Evolutionary conservation across 2,888 invertebrate species (phyloP).

Genomic region (Heliconius sara): DNA sequence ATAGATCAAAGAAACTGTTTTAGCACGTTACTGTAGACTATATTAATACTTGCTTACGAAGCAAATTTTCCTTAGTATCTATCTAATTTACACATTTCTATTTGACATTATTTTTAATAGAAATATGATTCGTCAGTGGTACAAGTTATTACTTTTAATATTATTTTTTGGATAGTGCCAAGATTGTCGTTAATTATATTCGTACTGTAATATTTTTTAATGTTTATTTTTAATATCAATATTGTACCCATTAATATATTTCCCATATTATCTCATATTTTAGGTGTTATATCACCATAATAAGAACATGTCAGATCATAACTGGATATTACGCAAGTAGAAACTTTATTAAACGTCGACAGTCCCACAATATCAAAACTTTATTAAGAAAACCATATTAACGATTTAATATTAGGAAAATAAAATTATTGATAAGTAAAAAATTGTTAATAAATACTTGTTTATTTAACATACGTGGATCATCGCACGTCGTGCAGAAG

Average conservation of each 20-base stretch:
- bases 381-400: background rate
- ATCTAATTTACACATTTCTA: background rate
- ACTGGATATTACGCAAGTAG: constrained; percentile 43
- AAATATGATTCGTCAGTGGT: background rate
- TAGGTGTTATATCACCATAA: constrained; percentile 16
- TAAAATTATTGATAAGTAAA: background rate
- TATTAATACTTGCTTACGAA: constrained; percentile 36
- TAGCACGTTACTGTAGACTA: constrained; percentile 43
- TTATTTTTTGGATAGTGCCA: no score
- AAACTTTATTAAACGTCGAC: constrained; percentile 36
- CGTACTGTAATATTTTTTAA: background rate
- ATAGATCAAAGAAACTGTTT: constrained; percentile 47
- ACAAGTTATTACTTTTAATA: background rate
- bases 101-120: background rate
- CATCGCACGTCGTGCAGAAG: constrained; percentile 76
- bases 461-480: constrained; percentile 72
- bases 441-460: background rate
- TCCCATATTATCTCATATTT: background rate
- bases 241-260: background rate
- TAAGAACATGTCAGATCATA: constrained; percentile 32
- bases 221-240: background rate
- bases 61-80: constrained; percentile 3
- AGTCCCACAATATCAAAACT: constrained; percentile 1
- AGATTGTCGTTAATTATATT: background rate
- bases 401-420: background rate